Conservation (phyloP, 2,888 invertebrate species). For the Drosophila melanosoma region DNA sequence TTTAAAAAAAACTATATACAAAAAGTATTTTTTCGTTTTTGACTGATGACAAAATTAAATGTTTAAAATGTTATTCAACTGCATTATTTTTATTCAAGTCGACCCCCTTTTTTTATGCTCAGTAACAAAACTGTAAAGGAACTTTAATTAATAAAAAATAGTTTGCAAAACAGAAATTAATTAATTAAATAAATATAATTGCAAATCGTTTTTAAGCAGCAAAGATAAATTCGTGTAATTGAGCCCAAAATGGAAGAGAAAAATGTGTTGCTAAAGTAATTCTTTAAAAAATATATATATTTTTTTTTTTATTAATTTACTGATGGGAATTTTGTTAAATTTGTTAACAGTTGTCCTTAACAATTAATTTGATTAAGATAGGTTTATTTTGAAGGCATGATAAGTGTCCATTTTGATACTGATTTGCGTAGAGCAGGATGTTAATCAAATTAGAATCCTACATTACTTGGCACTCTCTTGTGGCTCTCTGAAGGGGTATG, state of each 20-base stretch:
- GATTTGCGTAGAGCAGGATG: neutral
- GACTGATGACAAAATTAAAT: neutral
- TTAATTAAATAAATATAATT: constrained; percentile 21
- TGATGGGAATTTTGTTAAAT: neutral
- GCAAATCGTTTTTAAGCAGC: constrained; percentile 27
- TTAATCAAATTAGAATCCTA: constrained; percentile 32
- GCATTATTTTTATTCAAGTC: neutral
- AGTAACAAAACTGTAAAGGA: neutral
- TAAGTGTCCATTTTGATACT: constrained; percentile 13
- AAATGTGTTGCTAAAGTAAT: neutral
- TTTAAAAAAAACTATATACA: neutral
- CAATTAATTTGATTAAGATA: neutral
- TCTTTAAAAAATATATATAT: neutral
- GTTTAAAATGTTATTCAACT: neutral
- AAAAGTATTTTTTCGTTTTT: neutral
- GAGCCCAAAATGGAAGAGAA: constrained; percentile 3
- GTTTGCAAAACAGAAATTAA: constrained; percentile 9
- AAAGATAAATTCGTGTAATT: constrained; percentile 28
- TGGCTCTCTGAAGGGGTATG: neutral
- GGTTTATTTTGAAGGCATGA: constrained; percentile 9
- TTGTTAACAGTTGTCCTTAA: neutral
- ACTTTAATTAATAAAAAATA: constrained; percentile 27
- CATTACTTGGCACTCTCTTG: neutral
- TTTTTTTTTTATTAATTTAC: too few species aligned
- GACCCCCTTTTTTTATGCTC: neutral